Evolutionary conservation across 2,113 vertebrate species (phyloP).

Genomic region (Mastomys natalensis): DNA sequence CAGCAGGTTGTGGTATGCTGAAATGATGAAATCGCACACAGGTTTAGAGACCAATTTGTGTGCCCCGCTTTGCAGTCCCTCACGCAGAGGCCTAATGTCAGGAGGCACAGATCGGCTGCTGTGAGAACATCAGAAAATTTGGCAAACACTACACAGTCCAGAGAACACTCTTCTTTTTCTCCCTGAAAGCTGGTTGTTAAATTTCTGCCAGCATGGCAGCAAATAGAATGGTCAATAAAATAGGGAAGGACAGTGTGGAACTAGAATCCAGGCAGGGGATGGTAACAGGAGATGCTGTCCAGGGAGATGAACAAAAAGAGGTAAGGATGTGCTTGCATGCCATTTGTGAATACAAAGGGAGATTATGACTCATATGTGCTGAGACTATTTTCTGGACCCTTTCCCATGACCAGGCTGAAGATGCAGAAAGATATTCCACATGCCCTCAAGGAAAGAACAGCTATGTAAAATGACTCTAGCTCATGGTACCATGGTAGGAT

Average conservation of each 20-base stretch:
- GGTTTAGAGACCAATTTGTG: neutral
- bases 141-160: neutral
- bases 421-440: neutral
- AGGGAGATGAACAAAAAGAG: neutral
- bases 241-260: neutral
- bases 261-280: neutral
- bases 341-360: neutral
- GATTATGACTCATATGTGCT: rapidly evolving
- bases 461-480: neutral
- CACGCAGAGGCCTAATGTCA: neutral
- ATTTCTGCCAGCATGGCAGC: neutral
- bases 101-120: neutral
- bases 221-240: neutral
- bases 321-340: neutral
- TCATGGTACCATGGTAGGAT: neutral
- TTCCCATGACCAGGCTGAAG: neutral
- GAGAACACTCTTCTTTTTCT: neutral
- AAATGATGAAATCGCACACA: too few species aligned
- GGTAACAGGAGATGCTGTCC: neutral
- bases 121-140: neutral
- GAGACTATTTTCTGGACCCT: neutral
- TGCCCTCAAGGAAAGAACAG: neutral
- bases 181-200: neutral
- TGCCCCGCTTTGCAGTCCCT: neutral
- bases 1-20: rapidly evolving